Percentiles rank a stretch among this genome's conserved stretches.
Conservation (phyloP, 2,888 invertebrate species). For the Xiphydria camelus region DNA sequence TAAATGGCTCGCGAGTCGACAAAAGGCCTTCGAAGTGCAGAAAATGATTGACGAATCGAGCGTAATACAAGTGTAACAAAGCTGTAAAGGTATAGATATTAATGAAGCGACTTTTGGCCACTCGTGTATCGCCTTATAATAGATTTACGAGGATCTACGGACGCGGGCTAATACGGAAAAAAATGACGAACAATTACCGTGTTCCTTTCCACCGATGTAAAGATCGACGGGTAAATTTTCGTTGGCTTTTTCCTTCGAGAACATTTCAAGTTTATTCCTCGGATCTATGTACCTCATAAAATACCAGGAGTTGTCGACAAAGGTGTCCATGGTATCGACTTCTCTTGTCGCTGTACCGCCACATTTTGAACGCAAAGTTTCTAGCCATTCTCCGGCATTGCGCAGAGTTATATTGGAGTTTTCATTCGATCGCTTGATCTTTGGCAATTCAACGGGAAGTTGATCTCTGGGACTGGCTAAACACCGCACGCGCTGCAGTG, state of each 20-base stretch:
- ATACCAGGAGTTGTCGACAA: slow-evolving; percentile 99
- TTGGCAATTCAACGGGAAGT: slow-evolving; percentile 80
- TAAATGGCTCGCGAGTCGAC: slow-evolving; percentile 84
- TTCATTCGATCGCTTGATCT: slow-evolving; percentile 56
- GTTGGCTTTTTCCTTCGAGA: slow-evolving; percentile 64
- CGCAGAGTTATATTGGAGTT: slow-evolving; percentile 60
- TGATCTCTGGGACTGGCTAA: slow-evolving; percentile 78
- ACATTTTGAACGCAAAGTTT: slow-evolving; percentile 79
- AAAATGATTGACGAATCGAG: slow-evolving; percentile 93
- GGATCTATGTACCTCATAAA: slow-evolving; percentile 89
- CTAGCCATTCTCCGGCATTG: slow-evolving; percentile 76
- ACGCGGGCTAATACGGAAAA: too few species aligned
- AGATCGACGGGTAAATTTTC: slow-evolving; percentile 85
- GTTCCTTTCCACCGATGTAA: slow-evolving; percentile 97
- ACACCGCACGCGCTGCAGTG: slow-evolving; percentile 83
- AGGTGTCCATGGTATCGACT: slow-evolving; percentile 99
- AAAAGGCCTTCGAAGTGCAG: slow-evolving; percentile 78
- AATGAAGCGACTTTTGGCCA: too few species aligned
- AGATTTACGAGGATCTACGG: too few species aligned
- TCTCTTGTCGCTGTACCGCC: slow-evolving; percentile 73
- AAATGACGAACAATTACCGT: too few species aligned
- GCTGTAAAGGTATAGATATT: slow-evolving; percentile 71
- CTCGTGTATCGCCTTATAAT: too few species aligned
- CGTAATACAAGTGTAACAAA: slow-evolving; percentile 93
- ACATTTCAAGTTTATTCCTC: slow-evolving; percentile 71